Percentiles rank a stretch among this genome's conserved stretches.
These are phyloP conservation scores for Drosophila macrospina DNA, from an alignment of 2,888 invertebrate genomes.

Conservation along the genomic window DNA sequence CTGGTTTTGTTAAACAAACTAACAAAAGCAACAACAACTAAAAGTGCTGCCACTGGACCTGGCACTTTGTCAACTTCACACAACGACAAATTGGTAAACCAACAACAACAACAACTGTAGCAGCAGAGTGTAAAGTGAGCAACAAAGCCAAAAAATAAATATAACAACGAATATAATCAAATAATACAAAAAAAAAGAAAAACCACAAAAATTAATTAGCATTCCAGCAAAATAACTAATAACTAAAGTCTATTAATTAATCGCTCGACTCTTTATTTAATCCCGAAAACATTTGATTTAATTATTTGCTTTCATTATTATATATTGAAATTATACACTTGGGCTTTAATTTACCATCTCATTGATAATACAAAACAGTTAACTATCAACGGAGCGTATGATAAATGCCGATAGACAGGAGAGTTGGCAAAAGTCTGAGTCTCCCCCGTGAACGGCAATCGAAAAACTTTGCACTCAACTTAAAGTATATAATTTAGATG, in stretches of 20 bases:
- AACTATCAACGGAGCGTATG: conserved; percentile 8
- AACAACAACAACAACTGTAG: conserved; percentile 23
- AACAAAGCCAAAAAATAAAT: conserved; percentile 34
- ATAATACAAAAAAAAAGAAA: too few relatives aligned
- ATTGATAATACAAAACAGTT: conserved; percentile 22
- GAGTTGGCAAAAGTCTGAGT: background rate
- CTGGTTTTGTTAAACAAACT: conserved; percentile 61
- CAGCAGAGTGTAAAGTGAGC: conserved; percentile 51
- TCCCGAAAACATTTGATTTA: conserved; percentile 16
- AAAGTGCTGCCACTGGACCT: conserved; percentile 49
- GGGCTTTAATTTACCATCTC: conserved; percentile 15
- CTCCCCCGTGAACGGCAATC: background rate
- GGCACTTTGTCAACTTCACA: conserved; percentile 67
- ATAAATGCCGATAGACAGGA: conserved; percentile 10
- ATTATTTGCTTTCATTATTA: conserved; percentile 12
- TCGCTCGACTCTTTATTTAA: conserved; percentile 30
- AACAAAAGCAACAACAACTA: conserved; percentile 39
- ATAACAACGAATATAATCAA: conserved; percentile 28
- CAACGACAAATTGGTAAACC: conserved; percentile 59
- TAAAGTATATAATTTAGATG: too few relatives aligned
- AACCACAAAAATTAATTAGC: conserved; percentile 78
- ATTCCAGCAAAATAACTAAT: conserved; percentile 40
- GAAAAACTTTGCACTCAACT: conserved; percentile 1
- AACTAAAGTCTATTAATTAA: conserved; percentile 71
- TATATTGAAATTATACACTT: conserved; percentile 16